These are phyloP conservation scores for Carabus problematicus DNA, from an alignment of 2,888 invertebrate genomes.

Conservation along the genomic window DNA sequence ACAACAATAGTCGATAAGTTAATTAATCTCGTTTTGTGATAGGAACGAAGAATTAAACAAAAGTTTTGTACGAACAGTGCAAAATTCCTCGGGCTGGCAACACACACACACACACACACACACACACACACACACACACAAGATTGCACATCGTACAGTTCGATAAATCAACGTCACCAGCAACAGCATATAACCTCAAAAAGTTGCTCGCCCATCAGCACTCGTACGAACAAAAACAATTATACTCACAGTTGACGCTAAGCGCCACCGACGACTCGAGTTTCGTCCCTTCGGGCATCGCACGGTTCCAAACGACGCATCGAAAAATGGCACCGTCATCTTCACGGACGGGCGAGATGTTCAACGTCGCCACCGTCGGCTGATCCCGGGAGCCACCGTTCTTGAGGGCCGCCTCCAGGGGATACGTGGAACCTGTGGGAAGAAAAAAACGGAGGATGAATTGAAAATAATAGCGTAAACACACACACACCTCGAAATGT, in stretches of 20 bases:
- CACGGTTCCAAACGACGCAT: conserved; percentile 89
- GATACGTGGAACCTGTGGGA: conserved; percentile 71
- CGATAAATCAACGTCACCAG: conserved; percentile 25
- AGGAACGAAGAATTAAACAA: too few relatives aligned
- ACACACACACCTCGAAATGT: background rate
- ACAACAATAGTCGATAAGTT: too few relatives aligned
- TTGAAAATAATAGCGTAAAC: background rate
- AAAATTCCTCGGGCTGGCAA: too few relatives aligned
- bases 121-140: too few relatives aligned
- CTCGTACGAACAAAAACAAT: conserved; percentile 43
- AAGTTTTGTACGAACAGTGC: too few relatives aligned
- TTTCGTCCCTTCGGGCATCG: conserved; percentile 81
- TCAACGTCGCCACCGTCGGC: conserved; percentile 77
- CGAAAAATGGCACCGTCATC: conserved; percentile 85
- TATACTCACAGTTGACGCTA: conserved; percentile 87
- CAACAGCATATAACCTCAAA: conserved; percentile 28
- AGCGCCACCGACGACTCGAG: conserved; percentile 81
- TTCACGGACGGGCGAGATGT: conserved; percentile 78
- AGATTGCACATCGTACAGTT: too few relatives aligned
- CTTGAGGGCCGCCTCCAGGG: conserved; percentile 73
- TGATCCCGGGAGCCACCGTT: conserved; percentile 77
- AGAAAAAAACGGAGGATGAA: conserved; percentile 3
- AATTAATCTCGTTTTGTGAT: too few relatives aligned
- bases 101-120: too few relatives aligned
- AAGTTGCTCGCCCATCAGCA: conserved; percentile 5